Base-by-base conservation (phyloP, 1,140 invertebrate species). In the Chlorops oryzae region DNA sequence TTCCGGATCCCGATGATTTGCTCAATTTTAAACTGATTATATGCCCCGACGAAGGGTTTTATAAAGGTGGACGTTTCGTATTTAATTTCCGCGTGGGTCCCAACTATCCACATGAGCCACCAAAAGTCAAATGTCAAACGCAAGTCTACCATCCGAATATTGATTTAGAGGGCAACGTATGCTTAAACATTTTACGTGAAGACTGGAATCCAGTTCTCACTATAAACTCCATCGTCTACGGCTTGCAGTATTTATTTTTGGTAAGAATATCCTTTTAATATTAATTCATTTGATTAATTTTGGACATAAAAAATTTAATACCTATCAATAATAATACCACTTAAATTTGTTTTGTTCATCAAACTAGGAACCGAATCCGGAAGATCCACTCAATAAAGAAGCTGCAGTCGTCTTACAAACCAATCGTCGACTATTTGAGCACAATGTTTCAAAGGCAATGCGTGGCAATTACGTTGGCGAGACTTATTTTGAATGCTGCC, bases 201-300 rank as follows among this genome's bases (percentile, higher is more conserved):
- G 95, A 98, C 76, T 98, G 95, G 95, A 98, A 98, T 75, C 95
- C 95, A 54, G 95, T 98, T 50, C 80, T 98, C 47, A 97, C 94
- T 37, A 93, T 98, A 57, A 98, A 96, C 74, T 95, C 94, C 50
- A 93, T 98, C 75, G 90, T 98, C 42, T 98, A 98, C 81, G 95
- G 95, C 57, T 80, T 98, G 58, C 94, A 97, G 70, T 97, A 96
- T 83, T 82, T 98, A 59, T 98, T 98, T 71, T 77, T 97, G 80
- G 91, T 93, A 80, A 81, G 80, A 5, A 38, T 3, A n/a, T 12
- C 10, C 46, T n/a, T 32, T 47, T 23, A 21, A 12, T 12, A 13
- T 3, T 21, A 46, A 3, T 9, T 20, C 6, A 7, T 34, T 10
- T 2, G 10, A 51, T 3, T 4, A 24, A 32, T 55, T 44, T 48